A percentile compares a stretch with the other conserved stretches of the same genome.
phyloP scores from a whole-genome alignment of 2,888 invertebrate genomes.

The Embidobia sp. region DNA sequence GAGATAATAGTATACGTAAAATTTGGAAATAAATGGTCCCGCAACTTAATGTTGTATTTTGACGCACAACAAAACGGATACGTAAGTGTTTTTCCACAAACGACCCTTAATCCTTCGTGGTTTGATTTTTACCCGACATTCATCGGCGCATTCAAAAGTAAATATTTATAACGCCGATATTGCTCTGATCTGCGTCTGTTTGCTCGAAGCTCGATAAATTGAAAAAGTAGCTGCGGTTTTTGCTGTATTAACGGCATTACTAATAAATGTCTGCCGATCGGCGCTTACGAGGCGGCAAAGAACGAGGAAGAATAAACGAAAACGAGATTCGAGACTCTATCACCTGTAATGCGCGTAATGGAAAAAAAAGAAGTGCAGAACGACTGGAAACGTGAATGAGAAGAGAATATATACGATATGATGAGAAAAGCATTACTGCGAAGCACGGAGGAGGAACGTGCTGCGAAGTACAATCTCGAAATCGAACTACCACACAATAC shows the following conservation, averaged over 20 bases:
- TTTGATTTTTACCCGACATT: too few relatives aligned
- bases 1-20: too few relatives aligned
- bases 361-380: conserved; percentile 39
- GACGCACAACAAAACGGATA: too few relatives aligned
- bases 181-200: background rate
- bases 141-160: too few relatives aligned
- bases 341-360: conserved; percentile 54
- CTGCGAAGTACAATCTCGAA: conserved; percentile 72
- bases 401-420: conserved; percentile 44
- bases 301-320: conserved; percentile 44
- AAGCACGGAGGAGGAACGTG: conserved; percentile 70
- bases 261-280: conserved; percentile 29
- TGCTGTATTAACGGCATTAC: conserved; percentile 23
- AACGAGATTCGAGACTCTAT: conserved; percentile 56
- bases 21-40: too few relatives aligned
- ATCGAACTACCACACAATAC: conserved; percentile 66
- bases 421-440: conserved; percentile 57
- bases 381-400: conserved; percentile 47
- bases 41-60: too few relatives aligned
- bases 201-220: conserved; percentile 2
- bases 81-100: too few relatives aligned
- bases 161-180: background rate
- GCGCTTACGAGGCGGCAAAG: conserved; percentile 13
- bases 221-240: conserved; percentile 9
- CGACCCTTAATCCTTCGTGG: too few relatives aligned